A percentile compares a stretch with the other conserved stretches of the same genome.
These are phyloP conservation scores for Caenorhabditis sp. DNA, from an alignment of 2,888 invertebrate genomes.

Conservation along the genomic window DNA sequence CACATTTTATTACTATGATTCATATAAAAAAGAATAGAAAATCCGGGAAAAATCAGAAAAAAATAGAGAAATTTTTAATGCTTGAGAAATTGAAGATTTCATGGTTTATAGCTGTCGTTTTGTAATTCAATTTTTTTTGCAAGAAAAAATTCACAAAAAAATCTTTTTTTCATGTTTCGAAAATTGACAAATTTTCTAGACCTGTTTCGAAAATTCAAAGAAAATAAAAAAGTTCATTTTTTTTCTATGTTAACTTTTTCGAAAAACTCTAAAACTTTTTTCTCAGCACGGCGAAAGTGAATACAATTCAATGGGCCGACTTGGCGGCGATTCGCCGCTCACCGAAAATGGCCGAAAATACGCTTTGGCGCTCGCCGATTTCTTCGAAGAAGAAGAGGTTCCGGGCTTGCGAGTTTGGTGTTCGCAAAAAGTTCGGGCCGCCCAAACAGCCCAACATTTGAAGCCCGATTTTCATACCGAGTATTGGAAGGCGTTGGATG, in stretches of 20 bases:
- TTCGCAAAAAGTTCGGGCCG: slow-evolving; percentile 85
- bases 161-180: too few species aligned
- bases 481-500: slow-evolving; percentile 94
- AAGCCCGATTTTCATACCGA: slow-evolving; percentile 75
- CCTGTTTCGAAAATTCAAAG: too few species aligned
- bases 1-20: not conserved
- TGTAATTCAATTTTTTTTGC: too few species aligned
- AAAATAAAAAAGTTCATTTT: too few species aligned
- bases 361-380: slow-evolving; percentile 47
- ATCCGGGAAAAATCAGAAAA: not conserved
- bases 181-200: too few species aligned
- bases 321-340: slow-evolving; percentile 92
- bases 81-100: too few species aligned
- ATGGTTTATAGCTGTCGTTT: too few species aligned
- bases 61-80: too few species aligned
- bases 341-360: slow-evolving; percentile 78
- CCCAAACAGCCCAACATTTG: slow-evolving; percentile 82
- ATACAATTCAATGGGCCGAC: slow-evolving; percentile 88
- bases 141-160: too few species aligned
- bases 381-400: slow-evolving; percentile 78
- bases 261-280: too few species aligned
- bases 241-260: too few species aligned
- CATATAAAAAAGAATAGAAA: too few species aligned
- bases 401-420: slow-evolving; percentile 91
- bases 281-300: slow-evolving; percentile 91